Conservation (phyloP, 2,113 vertebrate genomes). For the Ariopsis seemanni region DNA sequence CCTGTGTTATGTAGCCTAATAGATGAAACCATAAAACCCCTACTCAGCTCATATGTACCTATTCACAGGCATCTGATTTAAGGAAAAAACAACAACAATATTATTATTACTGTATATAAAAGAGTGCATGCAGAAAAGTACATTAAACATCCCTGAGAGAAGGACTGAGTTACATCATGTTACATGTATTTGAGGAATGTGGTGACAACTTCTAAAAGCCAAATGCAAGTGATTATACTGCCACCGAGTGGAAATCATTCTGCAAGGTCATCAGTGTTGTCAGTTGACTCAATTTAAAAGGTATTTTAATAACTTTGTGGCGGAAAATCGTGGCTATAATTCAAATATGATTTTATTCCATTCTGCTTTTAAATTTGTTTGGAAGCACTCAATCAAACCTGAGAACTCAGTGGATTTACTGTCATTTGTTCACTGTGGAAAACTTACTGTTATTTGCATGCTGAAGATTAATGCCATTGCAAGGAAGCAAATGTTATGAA, state of each 20-base stretch:
- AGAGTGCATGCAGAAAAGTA: not conserved
- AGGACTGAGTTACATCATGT: not conserved
- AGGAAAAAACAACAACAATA: not conserved
- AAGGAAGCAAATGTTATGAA: not conserved
- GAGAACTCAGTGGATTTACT: not conserved
- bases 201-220: not conserved
- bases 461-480: not conserved
- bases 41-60: not conserved
- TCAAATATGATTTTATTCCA: not conserved
- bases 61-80: not conserved
- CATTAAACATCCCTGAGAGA: not conserved
- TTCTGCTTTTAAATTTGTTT: not conserved
- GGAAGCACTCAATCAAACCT: not conserved
- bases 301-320: not conserved
- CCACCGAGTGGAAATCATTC: conserved; percentile 29
- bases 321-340: not conserved
- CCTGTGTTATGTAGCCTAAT: not conserved
- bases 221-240: conserved; percentile 23
- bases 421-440: not conserved
- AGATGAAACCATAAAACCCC: not conserved
- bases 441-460: not conserved
- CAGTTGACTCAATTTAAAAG: not conserved
- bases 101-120: not conserved
- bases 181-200: conserved; percentile 29
- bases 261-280: not conserved